phyloP scores from a whole-genome alignment of 2,797 vertebrate species.

The Epinephelus malabaricus region DNA sequence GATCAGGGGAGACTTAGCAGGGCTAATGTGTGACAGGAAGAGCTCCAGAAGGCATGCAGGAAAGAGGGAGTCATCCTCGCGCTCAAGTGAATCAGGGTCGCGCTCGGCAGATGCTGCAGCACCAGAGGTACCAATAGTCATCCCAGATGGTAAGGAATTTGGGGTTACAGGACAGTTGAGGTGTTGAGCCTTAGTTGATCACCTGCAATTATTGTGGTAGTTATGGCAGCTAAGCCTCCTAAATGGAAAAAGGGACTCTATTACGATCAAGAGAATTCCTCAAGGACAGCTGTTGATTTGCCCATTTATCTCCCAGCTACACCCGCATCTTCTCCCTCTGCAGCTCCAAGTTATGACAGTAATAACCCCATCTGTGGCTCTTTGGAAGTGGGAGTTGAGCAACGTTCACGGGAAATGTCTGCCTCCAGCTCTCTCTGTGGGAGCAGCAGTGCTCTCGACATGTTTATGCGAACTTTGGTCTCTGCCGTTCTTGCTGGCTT shows the following conservation, averaged over 20 bases:
- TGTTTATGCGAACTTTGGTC: constrained; percentile 82
- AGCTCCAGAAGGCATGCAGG: constrained; percentile 85
- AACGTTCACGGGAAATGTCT: constrained; percentile 67
- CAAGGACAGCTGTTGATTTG: constrained; percentile 27
- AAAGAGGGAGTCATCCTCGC: constrained; percentile 84
- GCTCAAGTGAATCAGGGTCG: constrained; percentile 77
- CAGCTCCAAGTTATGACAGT: constrained; percentile 22
- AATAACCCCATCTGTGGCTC: constrained; percentile 29
- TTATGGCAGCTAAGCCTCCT: constrained; percentile 20
- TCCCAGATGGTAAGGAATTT: constrained; percentile 84
- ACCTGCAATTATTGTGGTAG: constrained; percentile 9
- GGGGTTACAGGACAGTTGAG: constrained; percentile 23
- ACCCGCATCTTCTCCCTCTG: not conserved
- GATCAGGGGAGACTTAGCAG: constrained; percentile 66
- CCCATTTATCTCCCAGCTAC: constrained; percentile 6
- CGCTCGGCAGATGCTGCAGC: constrained; percentile 71
- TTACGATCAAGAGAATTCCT: constrained; percentile 4
- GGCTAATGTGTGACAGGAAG: constrained; percentile 88
- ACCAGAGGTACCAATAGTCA: constrained; percentile 76
- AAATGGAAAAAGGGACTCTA: constrained; percentile 7
- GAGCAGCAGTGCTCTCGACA: constrained; percentile 48
- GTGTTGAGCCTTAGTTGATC: not conserved
- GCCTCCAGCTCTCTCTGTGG: constrained; percentile 58
- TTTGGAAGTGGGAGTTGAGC: constrained; percentile 58
- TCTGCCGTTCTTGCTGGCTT: constrained; percentile 62